A percentile compares a stretch with the other conserved stretches of the same genome.
Conservation (phyloP, 64 coral and sea anemone genomes). For the Montipora efflorescens region DNA sequence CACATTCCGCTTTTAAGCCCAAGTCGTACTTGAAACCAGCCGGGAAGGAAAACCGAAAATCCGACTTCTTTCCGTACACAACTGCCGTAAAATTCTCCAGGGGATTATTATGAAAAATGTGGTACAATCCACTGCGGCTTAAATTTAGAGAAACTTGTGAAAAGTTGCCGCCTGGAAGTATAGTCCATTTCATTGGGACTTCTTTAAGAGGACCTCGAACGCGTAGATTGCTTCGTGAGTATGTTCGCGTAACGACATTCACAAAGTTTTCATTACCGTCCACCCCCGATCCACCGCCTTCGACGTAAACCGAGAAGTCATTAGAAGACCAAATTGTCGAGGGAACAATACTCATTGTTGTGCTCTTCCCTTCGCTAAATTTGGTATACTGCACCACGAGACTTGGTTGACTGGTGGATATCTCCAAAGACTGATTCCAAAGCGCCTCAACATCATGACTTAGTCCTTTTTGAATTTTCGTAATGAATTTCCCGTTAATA, state of each 20-base stretch:
- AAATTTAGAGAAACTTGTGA: conserved; percentile 9
- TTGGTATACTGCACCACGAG: conserved; percentile 85
- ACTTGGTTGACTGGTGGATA: conserved; percentile 63
- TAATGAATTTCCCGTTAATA: conserved; percentile 16
- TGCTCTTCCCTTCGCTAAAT: background rate
- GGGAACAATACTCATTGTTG: conserved; percentile 78
- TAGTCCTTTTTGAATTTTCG: conserved; percentile 20
- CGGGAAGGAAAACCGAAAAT: conserved; percentile 16
- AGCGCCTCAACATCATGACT: conserved; percentile 10
- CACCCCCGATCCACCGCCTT: background rate
- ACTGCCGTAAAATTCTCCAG: conserved; percentile 8
- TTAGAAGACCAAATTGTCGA: conserved; percentile 62
- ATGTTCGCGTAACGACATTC: conserved; percentile 47
- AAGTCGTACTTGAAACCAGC: conserved; percentile 11
- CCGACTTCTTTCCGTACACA: background rate
- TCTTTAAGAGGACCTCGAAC: background rate
- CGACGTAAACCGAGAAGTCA: conserved; percentile 53
- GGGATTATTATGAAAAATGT: conserved; percentile 13
- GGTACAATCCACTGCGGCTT: background rate
- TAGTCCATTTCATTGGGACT: background rate
- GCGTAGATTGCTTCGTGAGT: background rate
- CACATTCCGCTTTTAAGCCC: background rate
- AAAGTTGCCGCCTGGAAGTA: background rate
- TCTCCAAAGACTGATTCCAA: conserved; percentile 11
- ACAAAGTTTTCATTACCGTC: background rate